Percentiles rank a stretch among this genome's conserved stretches.
Evolutionary conservation across 1,140 invertebrate species (phyloP).

Genomic region (Trypoxylus dichotomus): DNA sequence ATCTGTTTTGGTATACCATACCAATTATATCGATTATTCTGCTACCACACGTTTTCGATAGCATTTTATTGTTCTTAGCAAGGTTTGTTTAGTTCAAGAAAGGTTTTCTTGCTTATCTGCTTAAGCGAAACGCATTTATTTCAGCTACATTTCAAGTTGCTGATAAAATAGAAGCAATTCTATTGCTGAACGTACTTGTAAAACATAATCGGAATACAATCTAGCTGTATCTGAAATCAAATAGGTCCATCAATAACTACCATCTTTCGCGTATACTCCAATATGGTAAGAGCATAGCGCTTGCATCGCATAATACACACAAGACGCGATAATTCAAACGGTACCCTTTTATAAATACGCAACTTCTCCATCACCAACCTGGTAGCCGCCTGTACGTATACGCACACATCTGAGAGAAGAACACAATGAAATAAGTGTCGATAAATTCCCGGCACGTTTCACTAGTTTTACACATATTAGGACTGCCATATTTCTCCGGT

Average conservation of each 20-base stretch:
- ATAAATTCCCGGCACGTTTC: slow-evolving; percentile 24
- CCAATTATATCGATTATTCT: too few species aligned
- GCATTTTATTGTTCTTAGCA: too few species aligned
- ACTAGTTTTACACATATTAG: slow-evolving; percentile 25
- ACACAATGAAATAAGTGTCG: slow-evolving; percentile 8
- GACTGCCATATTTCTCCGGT: slow-evolving; percentile 1
- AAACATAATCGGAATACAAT: not conserved
- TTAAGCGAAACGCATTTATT: too few species aligned
- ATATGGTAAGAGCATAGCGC: not conserved
- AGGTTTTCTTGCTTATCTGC: too few species aligned
- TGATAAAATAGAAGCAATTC: too few species aligned
- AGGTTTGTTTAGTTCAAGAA: too few species aligned
- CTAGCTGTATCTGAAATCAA: not conserved
- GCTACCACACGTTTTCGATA: too few species aligned
- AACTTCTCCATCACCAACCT: not conserved
- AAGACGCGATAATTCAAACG: not conserved
- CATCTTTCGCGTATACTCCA: not conserved
- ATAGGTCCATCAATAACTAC: not conserved
- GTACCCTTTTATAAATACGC: not conserved
- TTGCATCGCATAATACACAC: not conserved
- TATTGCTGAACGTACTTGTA: not conserved
- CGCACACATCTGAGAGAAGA: not conserved
- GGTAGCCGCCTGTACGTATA: not conserved
- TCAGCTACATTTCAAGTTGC: too few species aligned
- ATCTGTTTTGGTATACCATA: too few species aligned